These are phyloP conservation scores for Leptonema lineaticorne DNA, from an alignment of 1,140 invertebrate genomes.

Conservation along the genomic window DNA sequence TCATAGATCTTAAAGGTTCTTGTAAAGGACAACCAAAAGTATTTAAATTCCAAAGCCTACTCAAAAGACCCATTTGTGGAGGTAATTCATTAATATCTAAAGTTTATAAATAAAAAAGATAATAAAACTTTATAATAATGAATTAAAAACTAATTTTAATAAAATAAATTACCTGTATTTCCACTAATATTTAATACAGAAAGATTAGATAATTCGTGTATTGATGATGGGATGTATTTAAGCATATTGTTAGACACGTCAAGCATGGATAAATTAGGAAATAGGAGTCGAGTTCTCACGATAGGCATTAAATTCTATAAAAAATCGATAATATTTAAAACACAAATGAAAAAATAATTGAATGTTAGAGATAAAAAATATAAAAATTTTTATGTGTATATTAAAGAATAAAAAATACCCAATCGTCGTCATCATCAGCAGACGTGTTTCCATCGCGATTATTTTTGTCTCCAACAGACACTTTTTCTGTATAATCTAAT, in stretches of 20 bases:
- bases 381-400: background rate
- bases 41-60: slow-evolving; percentile 94
- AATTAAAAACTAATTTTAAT: background rate
- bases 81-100: slow-evolving; percentile 82
- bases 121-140: background rate
- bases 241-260: slow-evolving; percentile 87
- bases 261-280: slow-evolving; percentile 92
- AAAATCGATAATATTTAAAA: too few relatives aligned
- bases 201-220: slow-evolving; percentile 84
- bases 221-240: slow-evolving; percentile 75
- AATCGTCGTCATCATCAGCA: slow-evolving; percentile 59
- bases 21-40: slow-evolving; percentile 85
- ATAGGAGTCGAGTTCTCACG: slow-evolving; percentile 73
- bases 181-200: slow-evolving; percentile 93
- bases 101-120: slow-evolving; percentile 33
- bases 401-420: slow-evolving; percentile 47
- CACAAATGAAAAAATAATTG: slow-evolving; percentile 28
- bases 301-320: slow-evolving; percentile 48
- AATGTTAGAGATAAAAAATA: background rate
- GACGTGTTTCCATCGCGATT: slow-evolving; percentile 46
- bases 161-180: slow-evolving; percentile 66
- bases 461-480: slow-evolving; percentile 23
- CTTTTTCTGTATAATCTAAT: slow-evolving; percentile 38
- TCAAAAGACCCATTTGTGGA: slow-evolving; percentile 90
- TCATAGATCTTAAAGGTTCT: slow-evolving; percentile 90